Evolutionary conservation across 1,140 invertebrate genomes (phyloP).

Genomic region (Pentalonia nigronervosa): DNA sequence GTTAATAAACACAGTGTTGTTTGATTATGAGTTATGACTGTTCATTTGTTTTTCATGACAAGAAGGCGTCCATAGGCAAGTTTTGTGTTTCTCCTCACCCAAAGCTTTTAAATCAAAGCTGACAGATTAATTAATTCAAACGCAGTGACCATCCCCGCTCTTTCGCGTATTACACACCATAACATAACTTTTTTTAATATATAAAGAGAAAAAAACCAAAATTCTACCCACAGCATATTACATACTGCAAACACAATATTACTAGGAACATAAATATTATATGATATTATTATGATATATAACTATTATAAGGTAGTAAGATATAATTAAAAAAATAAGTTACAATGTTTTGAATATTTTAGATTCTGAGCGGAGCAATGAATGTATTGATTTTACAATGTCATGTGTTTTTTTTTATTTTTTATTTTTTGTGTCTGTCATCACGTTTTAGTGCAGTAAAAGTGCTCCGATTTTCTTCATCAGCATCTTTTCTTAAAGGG

Average conservation of each 20-base stretch:
- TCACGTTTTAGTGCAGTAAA: too few relatives aligned
- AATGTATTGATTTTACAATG: too few relatives aligned
- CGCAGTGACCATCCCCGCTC: not conserved
- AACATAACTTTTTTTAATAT: not conserved
- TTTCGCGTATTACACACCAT: not conserved
- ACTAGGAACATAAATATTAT: not conserved
- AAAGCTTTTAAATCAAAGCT: slow-evolving; percentile 25
- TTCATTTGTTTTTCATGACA: slow-evolving; percentile 30
- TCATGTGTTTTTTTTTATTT: too few relatives aligned
- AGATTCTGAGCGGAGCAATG: too few relatives aligned
- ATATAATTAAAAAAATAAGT: too few relatives aligned
- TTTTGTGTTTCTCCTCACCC: not conserved
- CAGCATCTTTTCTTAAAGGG: too few relatives aligned
- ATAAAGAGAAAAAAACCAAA: not conserved
- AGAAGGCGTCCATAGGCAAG: not conserved
- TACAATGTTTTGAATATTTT: too few relatives aligned
- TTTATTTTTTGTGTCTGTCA: too few relatives aligned
- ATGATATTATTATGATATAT: too few relatives aligned
- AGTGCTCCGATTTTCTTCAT: too few relatives aligned
- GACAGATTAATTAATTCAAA: slow-evolving; percentile 30
- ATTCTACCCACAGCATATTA: not conserved
- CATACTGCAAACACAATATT: not conserved
- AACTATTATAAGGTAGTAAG: too few relatives aligned
- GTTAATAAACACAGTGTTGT: not conserved
- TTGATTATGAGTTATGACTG: not conserved